Percentiles rank a stretch among this genome's conserved stretches.
These are phyloP conservation scores for Drosophila niveifrons DNA, from an alignment of 2,888 invertebrate genomes.

Conservation along the genomic window DNA sequence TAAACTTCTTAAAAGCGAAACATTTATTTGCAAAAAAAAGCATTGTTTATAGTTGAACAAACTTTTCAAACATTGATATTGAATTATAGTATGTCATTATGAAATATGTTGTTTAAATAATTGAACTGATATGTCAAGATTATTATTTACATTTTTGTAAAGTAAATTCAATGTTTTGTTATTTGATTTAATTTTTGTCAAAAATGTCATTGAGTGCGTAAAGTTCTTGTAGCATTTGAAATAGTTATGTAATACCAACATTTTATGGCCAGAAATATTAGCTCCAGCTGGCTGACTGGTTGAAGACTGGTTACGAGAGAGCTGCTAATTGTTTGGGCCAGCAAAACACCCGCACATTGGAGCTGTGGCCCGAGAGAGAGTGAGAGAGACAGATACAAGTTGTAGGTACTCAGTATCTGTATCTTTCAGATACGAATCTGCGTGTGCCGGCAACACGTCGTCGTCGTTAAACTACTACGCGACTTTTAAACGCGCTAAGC, in stretches of 20 bases:
- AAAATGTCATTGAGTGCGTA: background rate
- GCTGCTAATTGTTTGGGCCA: constrained; percentile 65
- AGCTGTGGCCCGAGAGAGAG: background rate
- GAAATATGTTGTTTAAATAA: too few relatives aligned
- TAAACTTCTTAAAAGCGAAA: too few relatives aligned
- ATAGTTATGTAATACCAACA: constrained; percentile 20
- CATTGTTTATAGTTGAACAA: too few relatives aligned
- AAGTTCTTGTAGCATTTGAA: constrained; percentile 2
- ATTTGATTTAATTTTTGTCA: too few relatives aligned
- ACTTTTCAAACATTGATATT: too few relatives aligned
- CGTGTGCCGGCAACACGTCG: constrained; percentile 75
- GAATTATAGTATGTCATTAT: too few relatives aligned
- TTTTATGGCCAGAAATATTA: background rate
- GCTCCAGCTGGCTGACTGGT: constrained; percentile 2
- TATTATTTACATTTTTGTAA: too few relatives aligned
- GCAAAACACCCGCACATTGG: constrained; percentile 72
- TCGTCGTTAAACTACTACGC: constrained; percentile 77
- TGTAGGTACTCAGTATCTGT: constrained; percentile 51
- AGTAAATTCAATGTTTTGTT: too few relatives aligned
- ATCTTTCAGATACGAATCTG: constrained; percentile 70
- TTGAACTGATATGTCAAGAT: too few relatives aligned
- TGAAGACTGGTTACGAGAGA: constrained; percentile 25
- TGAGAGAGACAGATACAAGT: background rate
- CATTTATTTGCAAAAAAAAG: too few relatives aligned
- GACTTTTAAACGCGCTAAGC: constrained; percentile 72